These are phyloP conservation scores for Thyatira batis DNA, from an alignment of 2,888 invertebrate genomes.

Conservation along the genomic window DNA sequence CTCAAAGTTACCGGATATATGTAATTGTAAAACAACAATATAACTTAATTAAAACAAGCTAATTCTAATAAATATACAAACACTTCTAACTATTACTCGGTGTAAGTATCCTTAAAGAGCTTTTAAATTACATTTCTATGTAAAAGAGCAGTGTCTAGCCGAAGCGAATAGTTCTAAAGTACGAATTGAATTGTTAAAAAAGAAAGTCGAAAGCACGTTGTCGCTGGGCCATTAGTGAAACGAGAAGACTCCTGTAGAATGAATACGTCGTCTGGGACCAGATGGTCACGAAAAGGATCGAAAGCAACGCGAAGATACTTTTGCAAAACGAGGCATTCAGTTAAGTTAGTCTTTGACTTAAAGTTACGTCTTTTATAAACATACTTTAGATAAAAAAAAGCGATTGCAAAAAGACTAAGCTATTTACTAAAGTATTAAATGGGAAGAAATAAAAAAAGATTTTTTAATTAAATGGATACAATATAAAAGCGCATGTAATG, in stretches of 20 bases:
- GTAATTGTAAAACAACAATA: no score
- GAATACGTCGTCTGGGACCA: slow-evolving; percentile 15
- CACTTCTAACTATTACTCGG: background rate
- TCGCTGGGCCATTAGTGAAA: slow-evolving; percentile 48
- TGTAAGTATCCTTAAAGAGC: background rate
- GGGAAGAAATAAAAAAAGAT: background rate
- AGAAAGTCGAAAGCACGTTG: slow-evolving; percentile 36
- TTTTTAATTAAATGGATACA: slow-evolving; percentile 31
- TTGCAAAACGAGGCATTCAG: background rate
- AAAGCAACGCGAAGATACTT: slow-evolving; percentile 11
- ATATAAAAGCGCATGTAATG: slow-evolving; percentile 18
- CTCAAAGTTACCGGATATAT: background rate
- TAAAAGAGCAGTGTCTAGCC: slow-evolving; percentile 34
- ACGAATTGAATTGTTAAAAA: slow-evolving; percentile 44
- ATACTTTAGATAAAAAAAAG: background rate
- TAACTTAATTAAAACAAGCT: no score
- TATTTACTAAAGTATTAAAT: no score
- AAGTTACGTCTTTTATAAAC: background rate
- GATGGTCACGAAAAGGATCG: slow-evolving; percentile 21
- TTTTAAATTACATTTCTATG: slow-evolving; percentile 30
- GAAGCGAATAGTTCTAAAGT: slow-evolving; percentile 24
- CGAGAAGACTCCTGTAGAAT: slow-evolving; percentile 35
- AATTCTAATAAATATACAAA: background rate
- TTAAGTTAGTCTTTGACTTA: background rate
- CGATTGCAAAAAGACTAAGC: no score